Evolutionary conservation across 2,113 vertebrate genomes (phyloP).

Genomic region (Boleophthalmus pectinirostris): DNA sequence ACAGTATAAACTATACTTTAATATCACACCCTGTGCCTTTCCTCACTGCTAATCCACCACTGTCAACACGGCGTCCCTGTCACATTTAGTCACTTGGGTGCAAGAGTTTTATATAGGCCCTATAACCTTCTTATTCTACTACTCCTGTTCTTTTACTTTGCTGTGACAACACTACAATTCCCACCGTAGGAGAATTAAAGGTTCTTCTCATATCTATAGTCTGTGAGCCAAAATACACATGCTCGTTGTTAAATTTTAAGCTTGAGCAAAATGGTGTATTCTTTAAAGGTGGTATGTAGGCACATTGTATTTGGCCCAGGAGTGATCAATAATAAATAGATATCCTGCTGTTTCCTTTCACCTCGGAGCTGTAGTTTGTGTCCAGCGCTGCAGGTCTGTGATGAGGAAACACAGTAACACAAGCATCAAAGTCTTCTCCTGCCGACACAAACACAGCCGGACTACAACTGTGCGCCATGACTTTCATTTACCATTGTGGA

Average conservation of each 20-base stretch:
- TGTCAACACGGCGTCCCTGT: no score
- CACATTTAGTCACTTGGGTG: no score
- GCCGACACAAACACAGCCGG: not conserved
- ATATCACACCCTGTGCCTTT: no score
- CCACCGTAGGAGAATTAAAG: no score
- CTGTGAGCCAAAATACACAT: not conserved
- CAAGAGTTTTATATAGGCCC: no score
- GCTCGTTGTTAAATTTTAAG: not conserved
- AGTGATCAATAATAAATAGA: not conserved
- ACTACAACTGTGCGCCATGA: not conserved
- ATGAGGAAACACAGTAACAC: constrained; percentile 26
- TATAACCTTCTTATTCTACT: no score
- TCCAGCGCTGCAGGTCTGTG: not conserved
- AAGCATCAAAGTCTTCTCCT: constrained; percentile 39
- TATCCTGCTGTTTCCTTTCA: constrained; percentile 9
- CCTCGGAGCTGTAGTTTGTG: constrained; percentile 6
- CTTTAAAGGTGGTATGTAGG: not conserved
- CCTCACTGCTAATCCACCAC: no score
- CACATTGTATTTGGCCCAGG: not conserved
- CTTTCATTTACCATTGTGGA: constrained; percentile 41
- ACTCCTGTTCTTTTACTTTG: no score
- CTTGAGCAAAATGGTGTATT: not conserved
- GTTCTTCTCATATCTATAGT: no score
- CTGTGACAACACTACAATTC: no score
- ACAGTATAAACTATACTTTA: no score